Evolutionary conservation across 2,888 invertebrate species (phyloP).

Genomic region (Synanthedon myopaeformis): DNA sequence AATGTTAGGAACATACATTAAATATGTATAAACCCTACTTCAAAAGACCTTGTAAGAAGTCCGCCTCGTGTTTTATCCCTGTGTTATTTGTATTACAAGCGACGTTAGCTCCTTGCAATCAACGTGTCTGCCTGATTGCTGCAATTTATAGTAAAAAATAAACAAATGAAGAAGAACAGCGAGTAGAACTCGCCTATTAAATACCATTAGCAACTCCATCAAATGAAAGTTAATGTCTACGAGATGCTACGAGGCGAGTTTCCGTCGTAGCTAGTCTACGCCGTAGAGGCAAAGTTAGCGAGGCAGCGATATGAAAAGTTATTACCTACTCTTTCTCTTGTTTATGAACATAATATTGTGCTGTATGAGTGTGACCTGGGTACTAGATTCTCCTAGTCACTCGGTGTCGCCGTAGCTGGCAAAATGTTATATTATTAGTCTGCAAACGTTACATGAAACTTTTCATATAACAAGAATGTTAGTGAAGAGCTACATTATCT

Average conservation of each 20-base stretch:
- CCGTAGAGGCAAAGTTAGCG: conserved; percentile 19
- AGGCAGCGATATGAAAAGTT: conserved; percentile 22
- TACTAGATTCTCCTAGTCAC: neutral
- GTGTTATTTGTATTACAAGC: too few species aligned
- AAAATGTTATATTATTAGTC: neutral
- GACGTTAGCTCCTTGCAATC: too few species aligned
- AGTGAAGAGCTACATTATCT: neutral
- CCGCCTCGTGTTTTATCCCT: too few species aligned
- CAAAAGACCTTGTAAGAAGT: too few species aligned
- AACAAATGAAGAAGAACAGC: too few species aligned
- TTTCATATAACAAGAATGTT: neutral
- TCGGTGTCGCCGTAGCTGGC: neutral
- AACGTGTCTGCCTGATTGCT: too few species aligned
- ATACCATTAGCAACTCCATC: neutral
- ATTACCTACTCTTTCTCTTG: conserved; percentile 17
- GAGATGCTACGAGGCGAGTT: conserved; percentile 13
- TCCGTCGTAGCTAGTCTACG: conserved; percentile 11
- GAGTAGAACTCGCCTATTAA: neutral
- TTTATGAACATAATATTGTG: conserved; percentile 15
- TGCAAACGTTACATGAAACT: neutral
- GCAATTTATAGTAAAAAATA: too few species aligned
- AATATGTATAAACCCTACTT: too few species aligned
- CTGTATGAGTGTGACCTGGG: conserved; percentile 1
- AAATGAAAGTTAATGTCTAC: conserved; percentile 13
- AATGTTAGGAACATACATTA: too few species aligned